These are phyloP conservation scores for Eupithecia inturbata DNA, from an alignment of 2,888 invertebrate genomes.

Conservation along the genomic window DNA sequence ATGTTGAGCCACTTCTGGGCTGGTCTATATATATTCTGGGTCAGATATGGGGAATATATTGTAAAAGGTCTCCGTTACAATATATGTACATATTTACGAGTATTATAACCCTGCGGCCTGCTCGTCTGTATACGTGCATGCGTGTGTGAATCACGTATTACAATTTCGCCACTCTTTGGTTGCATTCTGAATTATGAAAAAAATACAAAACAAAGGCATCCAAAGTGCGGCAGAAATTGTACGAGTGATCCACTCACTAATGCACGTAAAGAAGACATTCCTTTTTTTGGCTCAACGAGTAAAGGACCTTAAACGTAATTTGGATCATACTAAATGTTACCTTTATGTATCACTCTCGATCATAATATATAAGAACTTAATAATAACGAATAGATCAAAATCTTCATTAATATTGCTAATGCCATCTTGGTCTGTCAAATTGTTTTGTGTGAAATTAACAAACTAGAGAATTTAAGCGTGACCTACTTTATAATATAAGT, in stretches of 20 bases:
- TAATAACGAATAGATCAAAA: background rate
- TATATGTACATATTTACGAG: too few species aligned
- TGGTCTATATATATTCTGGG: too few species aligned
- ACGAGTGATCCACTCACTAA: background rate
- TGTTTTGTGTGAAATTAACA: background rate
- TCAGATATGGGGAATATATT: too few species aligned
- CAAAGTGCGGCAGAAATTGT: background rate
- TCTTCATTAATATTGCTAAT: background rate
- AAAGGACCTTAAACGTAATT: background rate
- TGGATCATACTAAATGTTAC: background rate
- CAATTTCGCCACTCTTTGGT: background rate
- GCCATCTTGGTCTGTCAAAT: background rate
- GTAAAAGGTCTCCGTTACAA: too few species aligned
- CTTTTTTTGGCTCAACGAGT: background rate
- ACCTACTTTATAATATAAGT: background rate
- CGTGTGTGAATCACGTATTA: too few species aligned
- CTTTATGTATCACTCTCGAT: background rate
- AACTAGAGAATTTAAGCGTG: background rate
- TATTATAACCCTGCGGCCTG: too few species aligned
- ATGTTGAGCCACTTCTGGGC: background rate
- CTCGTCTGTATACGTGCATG: too few species aligned
- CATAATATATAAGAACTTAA: background rate
- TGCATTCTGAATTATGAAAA: background rate
- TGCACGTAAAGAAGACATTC: too few species aligned
- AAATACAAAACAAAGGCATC: background rate